A percentile compares a stretch with the other conserved stretches of the same genome.
These are phyloP conservation scores for Pseudopleuronectes americanus DNA, from an alignment of 2,797 vertebrate species.

Conservation along the genomic window DNA sequence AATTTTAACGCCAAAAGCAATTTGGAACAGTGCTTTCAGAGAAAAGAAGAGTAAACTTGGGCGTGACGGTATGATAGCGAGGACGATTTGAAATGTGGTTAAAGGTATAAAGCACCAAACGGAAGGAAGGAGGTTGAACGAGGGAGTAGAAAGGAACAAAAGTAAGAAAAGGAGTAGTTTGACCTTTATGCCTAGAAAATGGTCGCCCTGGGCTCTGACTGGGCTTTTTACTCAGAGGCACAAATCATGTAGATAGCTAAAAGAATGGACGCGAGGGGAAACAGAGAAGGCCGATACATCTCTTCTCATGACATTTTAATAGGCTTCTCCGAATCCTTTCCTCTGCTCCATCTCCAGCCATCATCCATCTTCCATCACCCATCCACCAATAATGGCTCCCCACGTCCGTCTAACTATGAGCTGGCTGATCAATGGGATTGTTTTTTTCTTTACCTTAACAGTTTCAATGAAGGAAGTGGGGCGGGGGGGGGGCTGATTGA, in stretches of 20 bases:
- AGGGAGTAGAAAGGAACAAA: constrained; percentile 42
- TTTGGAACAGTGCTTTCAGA: constrained; percentile 32
- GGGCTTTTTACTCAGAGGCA: constrained; percentile 67
- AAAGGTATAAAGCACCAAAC: neutral
- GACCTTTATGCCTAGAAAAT: constrained; percentile 71
- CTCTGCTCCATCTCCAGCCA: constrained; percentile 53
- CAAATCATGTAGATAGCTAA: constrained; percentile 77
- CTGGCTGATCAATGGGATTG: constrained; percentile 69
- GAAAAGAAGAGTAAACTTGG: constrained; percentile 5
- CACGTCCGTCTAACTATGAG: constrained; percentile 54
- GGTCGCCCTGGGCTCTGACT: constrained; percentile 54
- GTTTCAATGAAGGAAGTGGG: constrained; percentile 43
- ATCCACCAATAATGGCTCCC: constrained; percentile 72
- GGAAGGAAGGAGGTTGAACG: constrained; percentile 29
- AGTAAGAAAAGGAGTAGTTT: constrained; percentile 57
- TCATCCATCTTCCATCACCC: constrained; percentile 74
- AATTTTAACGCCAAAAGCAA: constrained; percentile 52
- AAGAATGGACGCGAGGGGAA: constrained; percentile 73
- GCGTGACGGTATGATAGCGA: constrained; percentile 17
- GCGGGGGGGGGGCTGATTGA: constrained; percentile 50
- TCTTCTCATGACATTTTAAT: constrained; percentile 79
- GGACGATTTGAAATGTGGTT: constrained; percentile 12
- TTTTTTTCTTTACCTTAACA: constrained; percentile 65
- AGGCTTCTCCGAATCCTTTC: constrained; percentile 70
- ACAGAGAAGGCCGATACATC: constrained; percentile 72